Conservation (phyloP, 2,113 vertebrate genomes). For the Petrocephalus microphthalmus region DNA sequence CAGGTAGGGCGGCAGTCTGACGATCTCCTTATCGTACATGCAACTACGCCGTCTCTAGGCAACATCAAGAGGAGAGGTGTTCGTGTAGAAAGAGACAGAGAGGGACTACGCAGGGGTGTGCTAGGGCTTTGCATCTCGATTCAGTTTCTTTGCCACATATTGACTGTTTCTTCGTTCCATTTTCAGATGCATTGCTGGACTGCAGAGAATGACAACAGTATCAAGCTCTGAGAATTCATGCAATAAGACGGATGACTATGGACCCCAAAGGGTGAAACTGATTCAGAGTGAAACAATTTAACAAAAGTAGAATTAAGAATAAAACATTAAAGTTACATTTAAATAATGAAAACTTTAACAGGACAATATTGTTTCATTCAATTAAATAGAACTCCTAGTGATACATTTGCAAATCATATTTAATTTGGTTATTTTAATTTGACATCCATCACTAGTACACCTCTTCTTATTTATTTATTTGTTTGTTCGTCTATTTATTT, state of each 20-base stretch:
- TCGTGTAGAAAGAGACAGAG: not conserved
- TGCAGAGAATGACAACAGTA: not conserved
- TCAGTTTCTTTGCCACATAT: not conserved
- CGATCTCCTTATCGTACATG: not conserved
- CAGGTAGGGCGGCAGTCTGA: not conserved
- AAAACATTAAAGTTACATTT: not conserved
- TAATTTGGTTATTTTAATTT: not conserved
- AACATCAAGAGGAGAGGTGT: not conserved
- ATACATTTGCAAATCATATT: not conserved
- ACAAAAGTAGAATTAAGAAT: not conserved
- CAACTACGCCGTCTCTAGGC: slow-evolving; percentile 6
- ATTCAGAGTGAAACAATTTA: not conserved
- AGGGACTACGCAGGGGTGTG: not conserved
- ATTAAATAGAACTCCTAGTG: not conserved
- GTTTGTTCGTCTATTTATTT: not conserved
- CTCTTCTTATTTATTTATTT: not conserved
- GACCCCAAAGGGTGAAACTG: not conserved
- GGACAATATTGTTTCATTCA: not conserved
- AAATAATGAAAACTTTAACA: not conserved
- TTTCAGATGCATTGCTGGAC: not conserved
- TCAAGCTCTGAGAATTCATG: not conserved
- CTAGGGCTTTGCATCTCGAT: not conserved
- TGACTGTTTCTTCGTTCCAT: not conserved
- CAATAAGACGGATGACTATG: not conserved
- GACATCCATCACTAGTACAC: not conserved